phyloP scores from a whole-genome alignment of 2,888 invertebrate species.

The Neoscelio sp. region DNA sequence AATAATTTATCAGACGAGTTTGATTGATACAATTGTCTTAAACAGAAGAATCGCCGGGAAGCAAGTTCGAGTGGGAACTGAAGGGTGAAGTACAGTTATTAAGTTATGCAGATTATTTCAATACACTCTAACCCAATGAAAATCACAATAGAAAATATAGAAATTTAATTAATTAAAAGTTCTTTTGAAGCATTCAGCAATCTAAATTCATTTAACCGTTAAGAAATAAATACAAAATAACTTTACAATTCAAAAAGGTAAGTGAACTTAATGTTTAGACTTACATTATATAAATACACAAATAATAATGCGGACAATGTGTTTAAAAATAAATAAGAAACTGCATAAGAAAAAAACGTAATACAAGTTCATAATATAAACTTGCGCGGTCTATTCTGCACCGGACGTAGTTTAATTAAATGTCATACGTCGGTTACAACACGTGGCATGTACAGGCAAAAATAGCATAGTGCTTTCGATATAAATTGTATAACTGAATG shows the following conservation, averaged over 20 bases:
- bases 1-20: conserved; percentile 42
- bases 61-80: conserved; percentile 25
- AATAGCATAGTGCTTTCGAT: conserved; percentile 2
- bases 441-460: conserved; percentile 10
- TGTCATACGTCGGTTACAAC: not conserved
- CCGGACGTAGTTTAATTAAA: conserved; percentile 21
- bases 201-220: too few relatives aligned
- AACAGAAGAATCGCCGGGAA: conserved; percentile 23
- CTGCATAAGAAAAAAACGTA: too few relatives aligned
- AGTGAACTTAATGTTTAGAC: too few relatives aligned
- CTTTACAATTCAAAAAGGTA: too few relatives aligned
- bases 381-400: conserved; percentile 1
- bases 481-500: conserved; percentile 14
- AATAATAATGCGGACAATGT: too few relatives aligned
- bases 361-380: not conserved
- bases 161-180: conserved; percentile 13
- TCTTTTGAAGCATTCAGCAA: not conserved
- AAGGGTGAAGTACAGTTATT: conserved; percentile 36
- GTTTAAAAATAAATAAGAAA: too few relatives aligned
- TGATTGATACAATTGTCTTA: conserved; percentile 46
- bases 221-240: too few relatives aligned
- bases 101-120: conserved; percentile 41
- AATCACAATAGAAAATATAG: conserved; percentile 1
- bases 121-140: conserved; percentile 22
- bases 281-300: too few relatives aligned